These are phyloP conservation scores for Anastrepha ludens DNA, from an alignment of 1,140 invertebrate species.

Conservation along the genomic window DNA sequence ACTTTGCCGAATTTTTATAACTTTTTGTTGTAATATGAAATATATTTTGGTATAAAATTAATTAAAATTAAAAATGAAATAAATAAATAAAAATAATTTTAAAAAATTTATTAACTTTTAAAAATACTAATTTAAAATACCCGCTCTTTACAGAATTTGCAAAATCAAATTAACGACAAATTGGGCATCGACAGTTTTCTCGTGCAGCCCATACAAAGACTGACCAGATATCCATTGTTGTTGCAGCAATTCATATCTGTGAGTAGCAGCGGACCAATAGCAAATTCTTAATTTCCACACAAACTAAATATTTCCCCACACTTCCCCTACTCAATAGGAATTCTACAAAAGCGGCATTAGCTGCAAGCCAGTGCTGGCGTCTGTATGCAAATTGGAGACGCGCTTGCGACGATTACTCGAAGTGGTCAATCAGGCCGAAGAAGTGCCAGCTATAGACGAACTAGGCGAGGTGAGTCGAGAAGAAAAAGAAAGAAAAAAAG, in stretches of 20 bases:
- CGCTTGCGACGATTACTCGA: constrained; percentile 70
- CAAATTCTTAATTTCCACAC: neutral
- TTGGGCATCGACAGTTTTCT: constrained; percentile 73
- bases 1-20: too few relatives aligned
- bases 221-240: constrained; percentile 73
- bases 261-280: neutral
- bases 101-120: too few relatives aligned
- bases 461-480: constrained; percentile 63
- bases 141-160: constrained; percentile 61
- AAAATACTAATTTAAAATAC: too few relatives aligned
- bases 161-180: constrained; percentile 72
- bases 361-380: constrained; percentile 68
- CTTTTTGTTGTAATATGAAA: too few relatives aligned
- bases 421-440: constrained; percentile 73
- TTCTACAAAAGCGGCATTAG: constrained; percentile 71
- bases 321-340: constrained; percentile 60
- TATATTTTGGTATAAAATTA: too few relatives aligned
- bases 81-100: too few relatives aligned
- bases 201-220: constrained; percentile 74
- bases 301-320: neutral
- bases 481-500: constrained; percentile 16
- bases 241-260: constrained; percentile 73
- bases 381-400: constrained; percentile 71
- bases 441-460: constrained; percentile 70
- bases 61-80: too few relatives aligned